Evolutionary conservation across 30 jellyfish, hydroid and myxozoan genomes (phyloP).

Genomic region (Cassiopea andromeda): DNA sequence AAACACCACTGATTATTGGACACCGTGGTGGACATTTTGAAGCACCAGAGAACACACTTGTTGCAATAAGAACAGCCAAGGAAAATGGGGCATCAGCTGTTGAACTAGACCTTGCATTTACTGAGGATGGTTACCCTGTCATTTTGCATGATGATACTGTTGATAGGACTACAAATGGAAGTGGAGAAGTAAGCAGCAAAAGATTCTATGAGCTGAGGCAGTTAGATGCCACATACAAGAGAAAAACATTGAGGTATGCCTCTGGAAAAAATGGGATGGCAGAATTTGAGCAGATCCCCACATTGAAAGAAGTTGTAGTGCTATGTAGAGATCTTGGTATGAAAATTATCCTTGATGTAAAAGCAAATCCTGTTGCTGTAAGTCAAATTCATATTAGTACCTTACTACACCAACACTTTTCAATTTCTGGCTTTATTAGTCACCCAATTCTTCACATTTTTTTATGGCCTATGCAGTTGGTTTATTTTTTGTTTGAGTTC

Average conservation of each 20-base stretch:
- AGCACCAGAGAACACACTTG: conserved; percentile 93
- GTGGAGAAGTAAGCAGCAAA: conserved; percentile 53
- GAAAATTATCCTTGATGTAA: conserved; percentile 85
- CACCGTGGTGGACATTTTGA: conserved; percentile 95
- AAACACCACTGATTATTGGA: conserved; percentile 77
- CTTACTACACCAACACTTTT: too few relatives aligned
- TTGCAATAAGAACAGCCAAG: conserved; percentile 82
- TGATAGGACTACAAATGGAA: conserved; percentile 86
- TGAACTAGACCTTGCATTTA: conserved; percentile 83
- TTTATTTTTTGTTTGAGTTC: too few relatives aligned
- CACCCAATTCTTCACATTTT: background rate
- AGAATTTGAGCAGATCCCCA: conserved; percentile 77
- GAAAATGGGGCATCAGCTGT: conserved; percentile 93
- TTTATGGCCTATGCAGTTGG: too few relatives aligned
- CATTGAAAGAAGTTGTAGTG: conserved; percentile 81
- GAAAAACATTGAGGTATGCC: conserved; percentile 18
- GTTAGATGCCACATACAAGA: conserved; percentile 80
- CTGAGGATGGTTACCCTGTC: conserved; percentile 80
- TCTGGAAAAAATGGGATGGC: conserved; percentile 10
- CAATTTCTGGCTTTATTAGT: background rate
- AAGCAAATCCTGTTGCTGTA: conserved; percentile 65
- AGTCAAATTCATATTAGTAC: background rate
- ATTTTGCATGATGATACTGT: conserved; percentile 88
- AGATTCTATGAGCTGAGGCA: conserved; percentile 67
- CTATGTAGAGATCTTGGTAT: conserved; percentile 72